These are phyloP conservation scores for Peromyscus eremicus DNA, from an alignment of 2,797 vertebrate genomes.

Conservation along the genomic window DNA sequence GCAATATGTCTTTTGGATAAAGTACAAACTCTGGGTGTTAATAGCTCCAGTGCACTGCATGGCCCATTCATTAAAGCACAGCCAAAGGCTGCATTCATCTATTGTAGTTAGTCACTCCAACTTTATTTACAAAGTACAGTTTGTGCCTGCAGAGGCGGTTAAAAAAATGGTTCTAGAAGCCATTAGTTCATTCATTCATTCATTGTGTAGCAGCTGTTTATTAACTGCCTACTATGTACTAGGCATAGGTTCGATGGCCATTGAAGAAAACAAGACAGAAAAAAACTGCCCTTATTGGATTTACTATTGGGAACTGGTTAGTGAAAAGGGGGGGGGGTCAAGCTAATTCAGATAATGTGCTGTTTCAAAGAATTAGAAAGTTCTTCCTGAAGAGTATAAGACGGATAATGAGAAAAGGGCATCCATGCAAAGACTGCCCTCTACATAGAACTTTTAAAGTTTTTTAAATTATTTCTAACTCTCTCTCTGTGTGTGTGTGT, in stretches of 20 bases:
- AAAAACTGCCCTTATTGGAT: background rate
- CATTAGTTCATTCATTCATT: background rate
- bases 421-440: background rate
- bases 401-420: background rate
- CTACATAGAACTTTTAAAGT: background rate
- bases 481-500: background rate
- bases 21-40: slow-evolving; percentile 42
- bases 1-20: slow-evolving; percentile 57
- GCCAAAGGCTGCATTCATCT: background rate
- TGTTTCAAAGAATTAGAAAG: background rate
- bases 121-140: slow-evolving; percentile 25
- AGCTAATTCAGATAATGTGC: background rate
- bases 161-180: background rate
- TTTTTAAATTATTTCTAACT: background rate
- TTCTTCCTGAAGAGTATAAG: background rate
- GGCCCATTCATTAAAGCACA: background rate
- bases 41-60: slow-evolving; percentile 8
- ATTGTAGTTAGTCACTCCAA: background rate
- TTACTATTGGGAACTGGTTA: background rate
- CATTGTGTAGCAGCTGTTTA: background rate
- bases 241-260: background rate
- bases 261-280: background rate
- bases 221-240: background rate
- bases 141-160: background rate
- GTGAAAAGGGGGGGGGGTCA: background rate